Conservation (phyloP, 2,113 vertebrate species). For the Amblyornis subalaris region DNA sequence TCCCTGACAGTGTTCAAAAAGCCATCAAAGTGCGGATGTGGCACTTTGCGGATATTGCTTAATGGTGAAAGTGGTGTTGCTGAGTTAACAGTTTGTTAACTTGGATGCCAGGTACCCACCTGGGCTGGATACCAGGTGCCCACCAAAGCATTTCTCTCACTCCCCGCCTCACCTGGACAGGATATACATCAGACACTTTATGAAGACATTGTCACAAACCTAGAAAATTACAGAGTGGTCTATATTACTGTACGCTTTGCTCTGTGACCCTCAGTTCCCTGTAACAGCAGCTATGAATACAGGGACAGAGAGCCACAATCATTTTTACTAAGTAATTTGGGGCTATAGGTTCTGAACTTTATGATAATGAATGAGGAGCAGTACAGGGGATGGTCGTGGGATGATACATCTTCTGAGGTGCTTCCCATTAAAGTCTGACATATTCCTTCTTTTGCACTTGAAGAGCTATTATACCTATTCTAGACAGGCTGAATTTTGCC, state of each 20-base stretch:
- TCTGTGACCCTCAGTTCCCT: neutral
- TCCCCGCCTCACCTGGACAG: neutral
- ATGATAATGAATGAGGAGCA: neutral
- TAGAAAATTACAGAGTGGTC: neutral
- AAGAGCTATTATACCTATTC: neutral
- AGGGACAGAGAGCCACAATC: neutral
- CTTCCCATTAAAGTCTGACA: neutral
- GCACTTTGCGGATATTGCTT: neutral
- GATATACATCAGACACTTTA: neutral
- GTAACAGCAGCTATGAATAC: neutral
- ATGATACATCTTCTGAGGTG: neutral
- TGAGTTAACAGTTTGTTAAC: neutral
- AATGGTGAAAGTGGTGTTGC: neutral
- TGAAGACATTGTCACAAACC: neutral
- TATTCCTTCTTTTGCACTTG: neutral
- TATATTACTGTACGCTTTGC: neutral
- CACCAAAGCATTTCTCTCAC: neutral
- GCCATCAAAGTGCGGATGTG: fast-evolving
- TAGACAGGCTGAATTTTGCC: neutral
- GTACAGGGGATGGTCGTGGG: fast-evolving
- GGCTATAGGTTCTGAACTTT: neutral
- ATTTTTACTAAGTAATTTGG: neutral
- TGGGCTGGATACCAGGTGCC: neutral
- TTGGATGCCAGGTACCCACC: neutral
- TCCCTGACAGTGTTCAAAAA: neutral